Percentiles rank a stretch among this genome's conserved stretches.
phyloP scores from a whole-genome alignment of 2,113 vertebrate species.

The Synchiropus splendidus region DNA sequence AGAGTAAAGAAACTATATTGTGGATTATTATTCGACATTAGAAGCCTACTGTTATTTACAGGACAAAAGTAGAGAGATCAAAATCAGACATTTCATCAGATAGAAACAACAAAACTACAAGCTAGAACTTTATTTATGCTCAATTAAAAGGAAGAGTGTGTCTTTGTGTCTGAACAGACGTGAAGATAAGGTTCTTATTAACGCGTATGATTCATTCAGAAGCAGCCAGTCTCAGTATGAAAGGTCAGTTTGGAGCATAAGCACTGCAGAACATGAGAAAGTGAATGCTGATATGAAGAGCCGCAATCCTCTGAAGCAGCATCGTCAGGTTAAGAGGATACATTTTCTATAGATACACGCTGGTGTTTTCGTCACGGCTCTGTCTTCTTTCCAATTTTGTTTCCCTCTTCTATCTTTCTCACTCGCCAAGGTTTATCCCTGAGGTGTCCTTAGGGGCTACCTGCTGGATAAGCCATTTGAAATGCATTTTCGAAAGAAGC shows the following conservation, averaged over 20 bases:
- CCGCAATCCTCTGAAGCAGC: slow-evolving; percentile 38
- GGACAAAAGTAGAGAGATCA: no score
- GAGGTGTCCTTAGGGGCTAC: slow-evolving; percentile 63
- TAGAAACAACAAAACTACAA: no score
- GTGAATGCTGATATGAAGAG: slow-evolving; percentile 36
- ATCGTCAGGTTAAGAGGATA: slow-evolving; percentile 54
- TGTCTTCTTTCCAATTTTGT: slow-evolving; percentile 50
- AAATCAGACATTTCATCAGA: no score
- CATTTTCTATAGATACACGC: slow-evolving; percentile 16
- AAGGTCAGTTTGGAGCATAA: slow-evolving; percentile 24
- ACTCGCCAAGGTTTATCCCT: slow-evolving; percentile 61
- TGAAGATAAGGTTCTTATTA: no score
- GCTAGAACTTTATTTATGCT: no score
- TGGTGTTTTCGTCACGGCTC: slow-evolving; percentile 56
- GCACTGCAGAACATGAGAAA: slow-evolving; percentile 34
- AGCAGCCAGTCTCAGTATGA: no score
- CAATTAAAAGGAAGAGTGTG: no score
- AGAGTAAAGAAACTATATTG: no score
- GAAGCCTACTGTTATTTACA: no score
- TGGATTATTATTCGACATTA: no score
- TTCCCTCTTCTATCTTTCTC: slow-evolving; percentile 45
- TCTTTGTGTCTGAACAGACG: no score
- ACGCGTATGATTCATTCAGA: no score
- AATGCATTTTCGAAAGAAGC: slow-evolving; percentile 60
- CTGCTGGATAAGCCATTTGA: slow-evolving; percentile 61